Conservation (phyloP, 2,888 invertebrate genomes). For the Clusia tigrina region DNA sequence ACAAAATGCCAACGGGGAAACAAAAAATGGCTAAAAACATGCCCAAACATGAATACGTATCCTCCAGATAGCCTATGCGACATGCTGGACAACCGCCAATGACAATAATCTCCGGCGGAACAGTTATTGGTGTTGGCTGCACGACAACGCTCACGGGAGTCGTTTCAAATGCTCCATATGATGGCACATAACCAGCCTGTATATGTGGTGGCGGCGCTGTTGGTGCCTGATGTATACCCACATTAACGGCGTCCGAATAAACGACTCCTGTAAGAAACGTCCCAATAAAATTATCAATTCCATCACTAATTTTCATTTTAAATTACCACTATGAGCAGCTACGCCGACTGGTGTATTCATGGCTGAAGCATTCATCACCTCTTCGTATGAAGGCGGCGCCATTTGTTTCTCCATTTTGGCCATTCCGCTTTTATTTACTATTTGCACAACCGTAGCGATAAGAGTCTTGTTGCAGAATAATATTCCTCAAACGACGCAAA, state of each 20-base stretch:
- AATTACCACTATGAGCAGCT: not conserved
- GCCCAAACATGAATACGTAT: conserved; percentile 86
- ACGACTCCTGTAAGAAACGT: conserved; percentile 27
- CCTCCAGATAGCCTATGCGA: conserved; percentile 85
- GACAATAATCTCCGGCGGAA: conserved; percentile 79
- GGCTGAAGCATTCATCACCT: conserved; percentile 34
- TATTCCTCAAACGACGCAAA: too few species aligned
- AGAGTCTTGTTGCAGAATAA: too few species aligned
- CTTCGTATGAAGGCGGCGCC: conserved; percentile 38
- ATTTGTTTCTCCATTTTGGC: conserved; percentile 18
- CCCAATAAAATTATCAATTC: too few species aligned
- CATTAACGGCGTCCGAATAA: conserved; percentile 40
- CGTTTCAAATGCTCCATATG: conserved; percentile 65
- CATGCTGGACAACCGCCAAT: conserved; percentile 91
- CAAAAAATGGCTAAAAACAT: conserved; percentile 71
- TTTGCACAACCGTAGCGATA: too few species aligned
- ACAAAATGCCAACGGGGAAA: conserved; percentile 87
- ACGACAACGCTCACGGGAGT: conserved; percentile 70
- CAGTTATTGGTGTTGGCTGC: conserved; percentile 67
- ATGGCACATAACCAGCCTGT: conserved; percentile 65
- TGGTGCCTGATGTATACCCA: conserved; percentile 43
- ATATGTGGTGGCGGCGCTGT: conserved; percentile 41
- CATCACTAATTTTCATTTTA: not conserved
- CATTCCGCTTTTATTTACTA: too few species aligned
- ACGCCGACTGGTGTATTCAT: too few species aligned